A percentile compares a stretch with the other conserved stretches of the same genome.
phyloP scores from a whole-genome alignment of 1,140 invertebrate genomes.

The Drosophila pandora region DNA sequence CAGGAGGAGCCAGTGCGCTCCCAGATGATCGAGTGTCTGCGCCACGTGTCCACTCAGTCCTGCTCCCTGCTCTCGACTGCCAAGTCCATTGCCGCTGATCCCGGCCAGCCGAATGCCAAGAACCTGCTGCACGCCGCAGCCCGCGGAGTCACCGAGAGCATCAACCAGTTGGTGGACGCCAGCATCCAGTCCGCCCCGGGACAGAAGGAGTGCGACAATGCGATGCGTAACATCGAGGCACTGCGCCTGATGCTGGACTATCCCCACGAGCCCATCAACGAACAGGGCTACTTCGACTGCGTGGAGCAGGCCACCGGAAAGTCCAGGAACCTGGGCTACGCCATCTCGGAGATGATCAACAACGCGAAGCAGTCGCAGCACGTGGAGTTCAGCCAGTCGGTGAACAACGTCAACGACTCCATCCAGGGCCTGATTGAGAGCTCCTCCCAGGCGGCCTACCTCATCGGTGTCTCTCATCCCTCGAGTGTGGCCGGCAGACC shows the following conservation, averaged over 20 bases:
- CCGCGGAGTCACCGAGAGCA: conserved; percentile 95
- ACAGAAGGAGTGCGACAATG: conserved; percentile 98
- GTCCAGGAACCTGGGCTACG: conserved; percentile 93
- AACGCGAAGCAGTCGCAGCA: conserved; percentile 95
- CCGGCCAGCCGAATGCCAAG: conserved; percentile 94
- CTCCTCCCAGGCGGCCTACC: conserved; percentile 96
- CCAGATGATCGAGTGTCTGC: conserved; percentile 93
- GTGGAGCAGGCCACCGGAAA: conserved; percentile 97
- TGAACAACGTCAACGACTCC: conserved; percentile 92
- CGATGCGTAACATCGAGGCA: conserved; percentile 96
- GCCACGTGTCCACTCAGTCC: conserved; percentile 94
- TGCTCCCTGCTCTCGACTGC: conserved; percentile 94
- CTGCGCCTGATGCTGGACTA: conserved; percentile 93
- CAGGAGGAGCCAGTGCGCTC: conserved; percentile 88
- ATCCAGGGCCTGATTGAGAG: conserved; percentile 97
- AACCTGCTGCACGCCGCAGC: conserved; percentile 94
- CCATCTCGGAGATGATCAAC: conserved; percentile 97
- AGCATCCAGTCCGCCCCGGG: conserved; percentile 94
- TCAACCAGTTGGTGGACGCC: conserved; percentile 94
- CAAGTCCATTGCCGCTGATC: conserved; percentile 95
- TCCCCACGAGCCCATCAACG: conserved; percentile 94
- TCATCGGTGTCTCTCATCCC: conserved; percentile 95
- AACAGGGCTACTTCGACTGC: conserved; percentile 96
- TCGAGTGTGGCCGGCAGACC: conserved; percentile 94
- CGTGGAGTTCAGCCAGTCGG: conserved; percentile 94